Conservation (phyloP, 2,888 invertebrate species). For the Clepsis dumicolana region DNA sequence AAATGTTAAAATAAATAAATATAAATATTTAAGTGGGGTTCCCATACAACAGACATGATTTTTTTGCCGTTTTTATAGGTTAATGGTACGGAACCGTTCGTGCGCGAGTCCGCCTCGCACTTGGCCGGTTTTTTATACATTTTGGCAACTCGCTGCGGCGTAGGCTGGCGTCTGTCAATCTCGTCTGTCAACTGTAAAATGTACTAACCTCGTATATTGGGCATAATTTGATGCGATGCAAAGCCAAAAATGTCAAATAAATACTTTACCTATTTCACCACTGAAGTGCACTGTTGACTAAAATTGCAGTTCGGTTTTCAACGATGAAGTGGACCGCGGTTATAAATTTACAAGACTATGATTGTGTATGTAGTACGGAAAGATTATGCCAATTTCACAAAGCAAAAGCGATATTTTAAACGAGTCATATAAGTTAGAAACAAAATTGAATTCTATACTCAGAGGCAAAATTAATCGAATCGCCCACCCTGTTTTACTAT, state of each 20-base stretch:
- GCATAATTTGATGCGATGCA: conserved; percentile 26
- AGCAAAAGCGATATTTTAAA: background rate
- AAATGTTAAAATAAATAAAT: too few relatives aligned
- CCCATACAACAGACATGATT: too few relatives aligned
- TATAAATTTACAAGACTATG: background rate
- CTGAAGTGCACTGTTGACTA: background rate
- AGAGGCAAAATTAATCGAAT: too few relatives aligned
- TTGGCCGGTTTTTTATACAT: conserved; percentile 34
- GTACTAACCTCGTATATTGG: conserved; percentile 6
- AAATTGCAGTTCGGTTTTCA: background rate
- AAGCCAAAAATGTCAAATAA: conserved; percentile 40
- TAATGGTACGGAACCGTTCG: too few relatives aligned
- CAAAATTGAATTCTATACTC: too few relatives aligned
- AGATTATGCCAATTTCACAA: background rate
- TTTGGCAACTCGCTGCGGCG: conserved; percentile 35
- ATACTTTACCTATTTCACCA: conserved; percentile 29
- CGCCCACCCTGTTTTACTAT: too few relatives aligned
- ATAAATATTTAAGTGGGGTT: too few relatives aligned
- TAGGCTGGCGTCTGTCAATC: conserved; percentile 36
- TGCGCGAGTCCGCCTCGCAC: too few relatives aligned
- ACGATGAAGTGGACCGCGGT: background rate
- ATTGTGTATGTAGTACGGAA: background rate
- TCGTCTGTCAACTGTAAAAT: conserved; percentile 28
- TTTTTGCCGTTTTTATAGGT: too few relatives aligned
- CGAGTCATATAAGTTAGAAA: too few relatives aligned